These are phyloP conservation scores for Murina feae DNA, from an alignment of 2,113 vertebrate species.

Conservation along the genomic window DNA sequence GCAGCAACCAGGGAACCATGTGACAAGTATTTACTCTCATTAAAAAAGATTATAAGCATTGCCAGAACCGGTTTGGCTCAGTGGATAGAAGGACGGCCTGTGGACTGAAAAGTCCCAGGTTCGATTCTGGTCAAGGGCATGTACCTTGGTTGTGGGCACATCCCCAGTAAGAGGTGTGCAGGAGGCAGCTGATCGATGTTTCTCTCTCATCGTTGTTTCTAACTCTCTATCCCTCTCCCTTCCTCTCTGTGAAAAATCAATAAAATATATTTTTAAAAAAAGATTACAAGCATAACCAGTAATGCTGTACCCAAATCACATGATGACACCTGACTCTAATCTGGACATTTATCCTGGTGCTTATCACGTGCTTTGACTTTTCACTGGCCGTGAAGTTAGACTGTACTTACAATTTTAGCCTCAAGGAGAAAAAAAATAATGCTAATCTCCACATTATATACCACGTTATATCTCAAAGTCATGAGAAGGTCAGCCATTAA, in stretches of 20 bases:
- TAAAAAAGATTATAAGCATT: not conserved
- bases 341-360: not conserved
- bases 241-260: no score
- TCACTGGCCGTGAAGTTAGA: not conserved
- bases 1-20: not conserved
- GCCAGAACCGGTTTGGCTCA: no score
- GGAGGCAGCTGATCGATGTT: no score
- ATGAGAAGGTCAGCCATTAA: not conserved
- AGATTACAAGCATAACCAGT: not conserved
- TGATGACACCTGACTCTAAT: not conserved
- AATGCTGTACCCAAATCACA: not conserved
- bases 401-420: not conserved
- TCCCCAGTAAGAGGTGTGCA: no score
- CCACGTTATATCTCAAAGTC: not conserved
- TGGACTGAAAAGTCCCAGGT: no score
- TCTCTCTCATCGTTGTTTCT: no score
- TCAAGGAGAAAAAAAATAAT: not conserved
- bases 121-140: no score
- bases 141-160: no score
- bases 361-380: not conserved
- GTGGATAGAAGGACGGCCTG: no score
- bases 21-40: constrained; percentile 22
- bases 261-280: no score
- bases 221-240: no score
- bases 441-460: constrained; percentile 35